A percentile compares a stretch with the other conserved stretches of the same genome.
Conservation (phyloP, 2,888 invertebrate genomes). For the Bruchidius siliquastri region DNA sequence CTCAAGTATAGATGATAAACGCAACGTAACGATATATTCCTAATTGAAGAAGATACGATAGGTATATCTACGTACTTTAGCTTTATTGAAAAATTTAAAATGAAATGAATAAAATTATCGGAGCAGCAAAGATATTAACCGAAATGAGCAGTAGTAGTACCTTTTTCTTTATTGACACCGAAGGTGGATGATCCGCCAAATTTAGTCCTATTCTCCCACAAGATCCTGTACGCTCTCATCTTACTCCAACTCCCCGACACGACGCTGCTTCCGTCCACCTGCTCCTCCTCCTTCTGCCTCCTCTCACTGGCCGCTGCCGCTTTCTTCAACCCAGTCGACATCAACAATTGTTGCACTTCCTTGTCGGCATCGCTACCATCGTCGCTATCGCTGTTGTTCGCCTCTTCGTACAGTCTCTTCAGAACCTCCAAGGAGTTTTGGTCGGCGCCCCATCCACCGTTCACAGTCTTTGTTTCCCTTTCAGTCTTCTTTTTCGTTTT, state of each 20-base stretch:
- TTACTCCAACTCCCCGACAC: slow-evolving; percentile 57
- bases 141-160: slow-evolving; percentile 27
- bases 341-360: slow-evolving; percentile 57
- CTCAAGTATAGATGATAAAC: too few relatives aligned
- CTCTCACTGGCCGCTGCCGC: slow-evolving; percentile 23
- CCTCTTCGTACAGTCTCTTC: slow-evolving; percentile 45
- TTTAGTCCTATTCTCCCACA: slow-evolving; percentile 28
- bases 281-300: too few relatives aligned
- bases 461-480: background rate
- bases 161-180: slow-evolving; percentile 38
- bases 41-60: too few relatives aligned
- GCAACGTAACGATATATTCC: too few relatives aligned
- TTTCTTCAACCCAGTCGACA: slow-evolving; percentile 42
- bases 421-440: slow-evolving; percentile 34
- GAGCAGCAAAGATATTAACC: background rate
- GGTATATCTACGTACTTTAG: too few relatives aligned
- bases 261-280: slow-evolving; percentile 43
- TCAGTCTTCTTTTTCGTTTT: background rate
- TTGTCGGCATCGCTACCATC: slow-evolving; percentile 53
- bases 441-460: background rate
- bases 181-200: slow-evolving; percentile 11
- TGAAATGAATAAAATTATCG: too few relatives aligned
- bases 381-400: slow-evolving; percentile 49
- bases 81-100: too few relatives aligned
- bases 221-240: slow-evolving; percentile 46